Evolutionary conservation across 92 coral and sea anemone species (phyloP), one percentile per base, ranked within the genome.

Genomic region (Chrysogorgia sp.): DNA sequence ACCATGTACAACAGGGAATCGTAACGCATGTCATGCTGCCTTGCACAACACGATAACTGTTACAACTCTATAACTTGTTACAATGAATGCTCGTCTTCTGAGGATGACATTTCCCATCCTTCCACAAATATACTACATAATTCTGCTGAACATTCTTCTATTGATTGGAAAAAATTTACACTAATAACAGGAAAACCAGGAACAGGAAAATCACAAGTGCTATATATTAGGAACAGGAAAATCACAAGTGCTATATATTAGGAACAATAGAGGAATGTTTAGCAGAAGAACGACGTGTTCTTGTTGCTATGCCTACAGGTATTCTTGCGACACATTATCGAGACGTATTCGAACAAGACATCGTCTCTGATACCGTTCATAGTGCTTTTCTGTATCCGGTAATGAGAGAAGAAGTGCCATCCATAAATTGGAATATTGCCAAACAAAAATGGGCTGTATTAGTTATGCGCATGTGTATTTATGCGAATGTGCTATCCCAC

Each of bases 351-450:
- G 2, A 14, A 3, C 47, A 21, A 6, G 82, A 58, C 2, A 31
- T 2, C 0, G 31, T 68, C 1, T 3, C 79, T 0, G 66, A 67
- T 22, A 77, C 80, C 0, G 34, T 84, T 4, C 88, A 77, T 45
- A 69, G 64, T 7, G 19, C 58, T 1, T 84, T 84, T 29, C n/a
- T 6, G 22, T 84, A 59, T 53, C 88, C 88, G 0, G 84, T 79
- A 0, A 2, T 32, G 20, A 0, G 29, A 12, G 14, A 6, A 0
- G 83, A 76, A 34, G 34, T 34, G 26, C 79, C 87, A 0, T 32
- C 4, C 0, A 30, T 56, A 0, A 83, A 77, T 10, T 76, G 86
- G 83, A 5, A 34, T 1, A 15, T 83, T 0, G 57, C 30, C 7
- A 10, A 45, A 15, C n/a, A n/a, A n/a, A n/a, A n/a, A n/a, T n/a